A percentile compares a stretch with the other conserved stretches of the same genome.
Conservation (phyloP, 2,113 vertebrate genomes). For the Anguilla japonica region DNA sequence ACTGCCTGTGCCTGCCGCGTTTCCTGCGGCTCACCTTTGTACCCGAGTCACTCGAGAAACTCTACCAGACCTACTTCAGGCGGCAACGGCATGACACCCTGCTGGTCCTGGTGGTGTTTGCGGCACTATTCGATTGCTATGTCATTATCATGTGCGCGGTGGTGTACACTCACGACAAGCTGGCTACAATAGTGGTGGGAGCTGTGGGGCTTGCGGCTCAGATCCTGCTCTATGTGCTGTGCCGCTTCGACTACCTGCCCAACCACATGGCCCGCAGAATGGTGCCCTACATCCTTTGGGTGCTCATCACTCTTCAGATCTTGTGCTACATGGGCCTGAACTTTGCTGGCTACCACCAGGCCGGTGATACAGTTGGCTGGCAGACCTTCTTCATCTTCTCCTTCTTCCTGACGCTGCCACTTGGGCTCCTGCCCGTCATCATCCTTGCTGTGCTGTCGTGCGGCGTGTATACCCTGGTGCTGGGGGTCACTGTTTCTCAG, state of each 20-base stretch:
- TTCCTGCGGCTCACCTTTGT: slow-evolving; percentile 79
- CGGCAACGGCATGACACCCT: slow-evolving; percentile 86
- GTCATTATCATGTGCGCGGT: slow-evolving; percentile 79
- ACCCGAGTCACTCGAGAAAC: slow-evolving; percentile 81
- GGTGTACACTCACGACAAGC: slow-evolving; percentile 74
- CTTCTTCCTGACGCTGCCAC: slow-evolving; percentile 85
- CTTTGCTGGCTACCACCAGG: slow-evolving; percentile 70
- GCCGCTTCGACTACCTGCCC: slow-evolving; percentile 69
- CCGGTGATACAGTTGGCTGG: slow-evolving; percentile 88
- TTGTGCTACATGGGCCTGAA: slow-evolving; percentile 83
- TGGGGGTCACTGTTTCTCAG: slow-evolving; percentile 79
- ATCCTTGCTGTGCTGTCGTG: slow-evolving; percentile 77
- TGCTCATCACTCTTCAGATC: slow-evolving; percentile 80
- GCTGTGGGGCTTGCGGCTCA: slow-evolving; percentile 70
- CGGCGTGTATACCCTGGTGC: slow-evolving; percentile 76
- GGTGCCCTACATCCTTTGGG: slow-evolving; percentile 82
- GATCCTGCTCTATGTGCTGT: slow-evolving; percentile 71
- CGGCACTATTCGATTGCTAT: slow-evolving; percentile 86
- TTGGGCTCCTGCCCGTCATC: slow-evolving; percentile 78
- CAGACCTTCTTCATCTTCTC: slow-evolving; percentile 90
- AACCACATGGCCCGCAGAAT: slow-evolving; percentile 64
- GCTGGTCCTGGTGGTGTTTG: slow-evolving; percentile 79
- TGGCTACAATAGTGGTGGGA: slow-evolving; percentile 70
- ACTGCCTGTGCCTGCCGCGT: slow-evolving; percentile 77
- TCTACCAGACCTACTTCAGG: slow-evolving; percentile 90